Evolutionary conservation across 2,113 vertebrate species (phyloP), one percentile per base, ranked within the genome.

Genomic region (Malurus elegans): DNA sequence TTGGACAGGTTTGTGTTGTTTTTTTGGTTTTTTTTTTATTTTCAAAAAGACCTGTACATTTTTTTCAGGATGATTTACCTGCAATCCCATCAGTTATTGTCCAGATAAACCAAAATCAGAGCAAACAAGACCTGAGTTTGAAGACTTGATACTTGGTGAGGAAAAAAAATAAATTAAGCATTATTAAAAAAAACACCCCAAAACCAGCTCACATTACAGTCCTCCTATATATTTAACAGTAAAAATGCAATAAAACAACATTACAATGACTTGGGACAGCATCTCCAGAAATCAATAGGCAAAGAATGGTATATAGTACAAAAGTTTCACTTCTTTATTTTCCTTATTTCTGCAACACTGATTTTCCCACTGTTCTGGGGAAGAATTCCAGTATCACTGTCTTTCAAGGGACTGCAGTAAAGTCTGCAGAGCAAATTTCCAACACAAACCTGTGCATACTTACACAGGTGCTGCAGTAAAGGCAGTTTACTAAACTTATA

Each of bases 301-400:
- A 84, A 66, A 17, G 76, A 78, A 38, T 1, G 1, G 25, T 20
- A 51, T 13, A 21, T 34, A 11, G 24, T 66, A 51, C 21, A 40
- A 4, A 83, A 44, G 7, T 51, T 66, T 62, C 21, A 32, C n/a
- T 29, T 28, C 18, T 25, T 36, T 36, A 25, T 54, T 86, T 79
- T 73, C 36, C 42, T 86, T 64, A 34, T 50, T 92, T 50, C 64
- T 70, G 29, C 21, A 58, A 31, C 31, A 44, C 4, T 20, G 28
- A 34, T 18, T 29, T 38, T 38, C 38, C 38, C 38, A 38, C 38
- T 65, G 18, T 8, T 65, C 42, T 13, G 12, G 20, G 38, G 51
- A 51, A 72, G 32, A 24, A 70, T 26, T 57, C 18, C 42, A 12
- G 14, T 14, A 18, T 18, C 1, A 0, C 14, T 12, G 23, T 12